Percentiles rank a stretch among this genome's conserved stretches.
Evolutionary conservation across 2,797 vertebrate genomes (phyloP).

Genomic region (Manis pentadactyla): DNA sequence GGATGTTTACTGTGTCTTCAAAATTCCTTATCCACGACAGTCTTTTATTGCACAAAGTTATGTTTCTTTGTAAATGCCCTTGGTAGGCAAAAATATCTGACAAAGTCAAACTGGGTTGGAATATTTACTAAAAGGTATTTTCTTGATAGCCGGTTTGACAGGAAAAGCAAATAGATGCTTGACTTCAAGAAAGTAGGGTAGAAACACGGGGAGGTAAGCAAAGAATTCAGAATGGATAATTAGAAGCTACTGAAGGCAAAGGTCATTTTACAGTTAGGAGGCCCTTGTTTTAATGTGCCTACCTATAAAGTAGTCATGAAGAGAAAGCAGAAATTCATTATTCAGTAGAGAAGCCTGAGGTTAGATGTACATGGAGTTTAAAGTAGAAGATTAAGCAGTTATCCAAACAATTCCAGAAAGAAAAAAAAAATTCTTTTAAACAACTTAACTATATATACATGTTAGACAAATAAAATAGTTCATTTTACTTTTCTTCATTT

Average conservation of each 20-base stretch:
- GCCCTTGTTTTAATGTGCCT: background rate
- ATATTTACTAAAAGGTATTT: background rate
- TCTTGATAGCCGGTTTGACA: background rate
- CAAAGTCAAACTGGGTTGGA: background rate
- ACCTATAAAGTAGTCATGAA: background rate
- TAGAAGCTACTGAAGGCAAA: background rate
- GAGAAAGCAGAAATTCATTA: background rate
- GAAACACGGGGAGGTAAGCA: background rate
- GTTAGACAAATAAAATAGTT: conserved; percentile 20
- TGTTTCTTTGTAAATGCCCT: background rate
- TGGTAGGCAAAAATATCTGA: background rate
- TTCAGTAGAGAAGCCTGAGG: background rate
- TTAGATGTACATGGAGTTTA: background rate
- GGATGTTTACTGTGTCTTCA: background rate
- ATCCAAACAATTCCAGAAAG: background rate
- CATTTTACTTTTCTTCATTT: background rate
- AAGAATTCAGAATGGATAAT: conserved; percentile 9
- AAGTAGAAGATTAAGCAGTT: background rate
- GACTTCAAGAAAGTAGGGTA: background rate
- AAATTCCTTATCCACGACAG: background rate
- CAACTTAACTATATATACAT: background rate
- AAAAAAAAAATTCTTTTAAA: background rate
- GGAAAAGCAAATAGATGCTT: background rate
- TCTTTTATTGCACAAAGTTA: background rate
- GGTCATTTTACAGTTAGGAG: background rate